phyloP scores from a whole-genome alignment of 1,140 invertebrate genomes.

The Cryptotermes secundus region DNA sequence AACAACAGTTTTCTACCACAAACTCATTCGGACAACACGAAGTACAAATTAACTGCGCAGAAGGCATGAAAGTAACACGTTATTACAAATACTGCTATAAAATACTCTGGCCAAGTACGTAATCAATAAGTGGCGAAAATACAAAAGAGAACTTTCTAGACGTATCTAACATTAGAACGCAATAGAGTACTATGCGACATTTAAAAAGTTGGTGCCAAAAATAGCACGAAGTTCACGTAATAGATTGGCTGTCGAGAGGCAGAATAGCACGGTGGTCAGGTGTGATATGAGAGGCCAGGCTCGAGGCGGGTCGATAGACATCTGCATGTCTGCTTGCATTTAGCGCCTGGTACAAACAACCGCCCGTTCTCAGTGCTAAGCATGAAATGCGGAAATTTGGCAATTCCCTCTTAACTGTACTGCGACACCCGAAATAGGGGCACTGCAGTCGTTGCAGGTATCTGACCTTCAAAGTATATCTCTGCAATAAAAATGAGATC shows the following conservation, averaged over 20 bases:
- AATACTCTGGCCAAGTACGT: too few species aligned
- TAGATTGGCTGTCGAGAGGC: not conserved
- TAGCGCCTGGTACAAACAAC: conserved; percentile 15
- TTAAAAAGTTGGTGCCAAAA: not conserved
- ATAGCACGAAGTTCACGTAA: not conserved
- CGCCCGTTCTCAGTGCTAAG: not conserved
- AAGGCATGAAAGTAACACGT: too few species aligned
- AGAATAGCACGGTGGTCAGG: not conserved
- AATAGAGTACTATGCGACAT: not conserved
- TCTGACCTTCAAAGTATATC: not conserved
- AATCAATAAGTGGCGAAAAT: too few species aligned
- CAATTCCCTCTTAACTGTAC: not conserved
- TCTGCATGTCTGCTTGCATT: not conserved
- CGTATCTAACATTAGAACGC: not conserved
- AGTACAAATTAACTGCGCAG: too few species aligned
- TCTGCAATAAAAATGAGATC: not conserved
- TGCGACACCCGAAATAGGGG: not conserved
- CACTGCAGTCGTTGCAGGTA: not conserved
- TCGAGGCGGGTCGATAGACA: not conserved
- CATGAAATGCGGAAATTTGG: conserved; percentile 12
- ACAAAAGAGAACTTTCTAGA: not conserved
- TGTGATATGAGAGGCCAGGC: not conserved
- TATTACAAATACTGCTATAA: too few species aligned
- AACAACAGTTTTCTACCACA: too few species aligned
- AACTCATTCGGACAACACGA: too few species aligned